Base-by-base conservation (phyloP, 2,888 invertebrate genomes). In the Stratiomys singularior region DNA sequence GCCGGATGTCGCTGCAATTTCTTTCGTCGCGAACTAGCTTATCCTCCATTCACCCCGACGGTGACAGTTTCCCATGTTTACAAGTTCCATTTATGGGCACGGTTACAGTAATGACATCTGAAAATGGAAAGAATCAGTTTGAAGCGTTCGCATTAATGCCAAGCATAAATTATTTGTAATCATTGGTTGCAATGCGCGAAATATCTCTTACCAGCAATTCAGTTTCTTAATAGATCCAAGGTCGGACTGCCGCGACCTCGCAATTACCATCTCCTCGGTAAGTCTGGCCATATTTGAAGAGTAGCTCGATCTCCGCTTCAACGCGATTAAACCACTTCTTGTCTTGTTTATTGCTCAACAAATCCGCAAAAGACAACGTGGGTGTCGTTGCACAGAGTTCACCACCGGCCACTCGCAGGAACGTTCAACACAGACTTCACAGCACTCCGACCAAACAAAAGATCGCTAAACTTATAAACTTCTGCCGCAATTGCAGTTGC, bases 231-330 rank as follows among this genome's bases (percentile, higher is more conserved):
- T 95, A 84, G 93, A 92, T 67, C 93, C 90, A 83, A 97, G 90
- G 88, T 97, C 97, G 76, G 95, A 94, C 83, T 94, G 93, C 87
- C 95, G 93, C 63, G 97, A 94, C 82, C 97, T 91, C 77, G 96
- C 96, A 85, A 97, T 93, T 84, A 98, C 96, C 94, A 97, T 96
- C 88, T 96, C 96, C 88, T 98, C 97, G 52, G 97, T 97, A 82
- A 98, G 89, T 82, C 93, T 93, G 84, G 96, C 94, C 96, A 95
- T 95, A 84, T 72, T 82, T 52, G 28, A 7, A 15, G 9, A 2
- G 13, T 60, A 7, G 18, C 23, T 60, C 30, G 28, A 11, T 1
- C 21, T 69, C 46, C 23, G 69, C 69, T 25, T 23, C 46, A 47
- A 9, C 21, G 25, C 30, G 21, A 23, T 9, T 15, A 72, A 37